phyloP scores from a whole-genome alignment of 1,140 invertebrate species.

The Drosophila baimaii region DNA sequence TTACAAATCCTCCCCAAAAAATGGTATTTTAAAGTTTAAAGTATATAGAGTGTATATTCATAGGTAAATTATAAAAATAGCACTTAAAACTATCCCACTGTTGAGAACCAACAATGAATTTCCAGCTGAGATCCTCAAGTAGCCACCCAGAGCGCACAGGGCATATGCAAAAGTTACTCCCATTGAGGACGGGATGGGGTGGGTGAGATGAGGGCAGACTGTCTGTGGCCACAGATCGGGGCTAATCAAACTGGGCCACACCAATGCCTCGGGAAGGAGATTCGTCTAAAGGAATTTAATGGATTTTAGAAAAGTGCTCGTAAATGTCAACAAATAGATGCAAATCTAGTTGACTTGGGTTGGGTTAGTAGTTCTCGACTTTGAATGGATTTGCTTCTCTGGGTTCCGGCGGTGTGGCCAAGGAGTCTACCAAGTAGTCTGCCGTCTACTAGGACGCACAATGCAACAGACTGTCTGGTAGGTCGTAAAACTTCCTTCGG shows the following conservation, averaged over 20 bases:
- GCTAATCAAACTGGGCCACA: conserved; percentile 75
- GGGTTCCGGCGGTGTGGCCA: conserved; percentile 17
- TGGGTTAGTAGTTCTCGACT: not conserved
- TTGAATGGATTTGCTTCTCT: conserved; percentile 13
- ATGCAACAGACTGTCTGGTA: conserved; percentile 68
- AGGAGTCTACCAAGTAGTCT: conserved; percentile 25
- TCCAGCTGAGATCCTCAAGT: conserved; percentile 34
- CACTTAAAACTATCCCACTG: not conserved
- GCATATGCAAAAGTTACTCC: conserved; percentile 43
- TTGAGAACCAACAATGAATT: not conserved
- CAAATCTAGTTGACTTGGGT: conserved; percentile 26
- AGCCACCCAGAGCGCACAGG: conserved; percentile 31
- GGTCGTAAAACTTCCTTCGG: conserved; percentile 68
- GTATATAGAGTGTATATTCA: too few species aligned
- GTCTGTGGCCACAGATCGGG: conserved; percentile 60
- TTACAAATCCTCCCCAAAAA: too few species aligned
- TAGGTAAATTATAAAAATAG: not conserved
- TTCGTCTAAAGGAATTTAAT: conserved; percentile 49
- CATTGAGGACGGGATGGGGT: conserved; percentile 18
- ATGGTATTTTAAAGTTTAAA: too few species aligned
- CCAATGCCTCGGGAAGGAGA: conserved; percentile 8
- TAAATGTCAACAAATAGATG: conserved; percentile 77
- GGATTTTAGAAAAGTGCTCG: conserved; percentile 70
- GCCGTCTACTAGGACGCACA: conserved; percentile 33
- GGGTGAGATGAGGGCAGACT: conserved; percentile 12